Evolutionary conservation across 2,888 invertebrate species (phyloP), one percentile per base, ranked within the genome.

Genomic region (Spisula solida): DNA sequence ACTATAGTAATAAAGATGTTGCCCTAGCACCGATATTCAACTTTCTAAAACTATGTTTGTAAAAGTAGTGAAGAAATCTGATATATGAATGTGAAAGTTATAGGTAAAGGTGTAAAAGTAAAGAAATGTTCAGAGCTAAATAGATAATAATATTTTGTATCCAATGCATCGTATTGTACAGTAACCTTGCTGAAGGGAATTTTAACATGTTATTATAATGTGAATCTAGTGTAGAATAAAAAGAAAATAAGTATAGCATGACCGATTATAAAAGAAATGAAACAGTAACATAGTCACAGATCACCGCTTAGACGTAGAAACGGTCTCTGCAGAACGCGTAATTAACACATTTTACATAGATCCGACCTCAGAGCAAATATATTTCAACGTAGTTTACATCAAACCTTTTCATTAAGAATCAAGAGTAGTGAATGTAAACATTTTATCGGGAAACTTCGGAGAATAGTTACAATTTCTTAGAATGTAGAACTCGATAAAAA

Each of bases 231-330:
- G 12, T 51, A 51, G 51, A 51, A 51, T 51, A 16, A 51, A 51
- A 16, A 12, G 12, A 16, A 51, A 51, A 14, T 10, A 66, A 6
- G n/a, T 25, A 25, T n/a, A 66, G 10, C 12, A n/a, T 66, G 25
- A 66, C 60, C n/a, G 60, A 66, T 66, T 25, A n/a, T 66, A 25
- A 0, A 66, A n/a, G 5, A 25, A n/a, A 25, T 25, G 1, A 6
- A 25, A 10, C 60, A 66, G 60, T 66, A 66, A 25, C 60, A 66
- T 66, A 66, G 60, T 66, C 60, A 66, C 60, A 66, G 60, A 66
- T 66, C n/a, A 14, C 12, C 51, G 16, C 51, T 12, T 14, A 51
- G 12, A 51, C 14, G 16, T 16, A 51, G 51, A 51, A 51, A 4
- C 51, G 51, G 41, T 41, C 41, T 5, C 41, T 41, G 41, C 4